Base-by-base conservation (phyloP, 2,797 vertebrate species). In the Numenius phaeopus region DNA sequence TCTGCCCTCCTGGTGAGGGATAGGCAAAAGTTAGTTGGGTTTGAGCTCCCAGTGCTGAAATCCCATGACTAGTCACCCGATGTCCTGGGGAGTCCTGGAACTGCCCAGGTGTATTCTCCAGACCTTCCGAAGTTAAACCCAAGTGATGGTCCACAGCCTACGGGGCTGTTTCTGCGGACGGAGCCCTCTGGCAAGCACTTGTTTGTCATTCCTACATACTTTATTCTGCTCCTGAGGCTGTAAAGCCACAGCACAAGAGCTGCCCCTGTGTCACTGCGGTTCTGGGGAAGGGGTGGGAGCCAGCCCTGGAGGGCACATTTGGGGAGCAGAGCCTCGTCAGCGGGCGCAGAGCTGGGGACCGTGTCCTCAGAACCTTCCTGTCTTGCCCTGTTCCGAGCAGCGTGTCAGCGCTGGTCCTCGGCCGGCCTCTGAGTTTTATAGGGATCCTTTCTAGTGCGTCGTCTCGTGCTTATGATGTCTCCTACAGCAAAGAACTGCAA, bases 1-100 rank as follows among this genome's bases (percentile, higher is more conserved):
- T 69, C 37, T 85, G 42, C 14, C 26, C 24, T 77, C 17, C 34
- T 50, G 65, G 39, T 21, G 42, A 64, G 20, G 62, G 44, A 47
- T 12, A 0, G 0, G 32, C 37, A 26, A 50, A 11, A 2, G 4
- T 19, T 10, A 24, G 46, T 16, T 66, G 73, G 9, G 23, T 66
- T 79, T 83, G 57, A 79, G 47, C 46, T 65, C 42, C 15, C 26
- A 16, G 47, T 39, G 32, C 57, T 58, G 57, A 58, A 77, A 50
- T 64, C 64, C 42, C 11, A 1, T 14, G 34, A 23, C 23, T 64
- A 50, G 2, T 34, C 42, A 8, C n/a, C 13, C 34, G 26, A 11
- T 49, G 21, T 34, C 34, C 55, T 67, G 46, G 39, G 49, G 32
- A 84, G 44, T 37, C 52, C 73, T 64, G 65, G 39, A 61, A 4